A percentile compares a stretch with the other conserved stretches of the same genome.
Conservation (phyloP, 2,888 invertebrate species). For the Scaptomyza caliginosa region DNA sequence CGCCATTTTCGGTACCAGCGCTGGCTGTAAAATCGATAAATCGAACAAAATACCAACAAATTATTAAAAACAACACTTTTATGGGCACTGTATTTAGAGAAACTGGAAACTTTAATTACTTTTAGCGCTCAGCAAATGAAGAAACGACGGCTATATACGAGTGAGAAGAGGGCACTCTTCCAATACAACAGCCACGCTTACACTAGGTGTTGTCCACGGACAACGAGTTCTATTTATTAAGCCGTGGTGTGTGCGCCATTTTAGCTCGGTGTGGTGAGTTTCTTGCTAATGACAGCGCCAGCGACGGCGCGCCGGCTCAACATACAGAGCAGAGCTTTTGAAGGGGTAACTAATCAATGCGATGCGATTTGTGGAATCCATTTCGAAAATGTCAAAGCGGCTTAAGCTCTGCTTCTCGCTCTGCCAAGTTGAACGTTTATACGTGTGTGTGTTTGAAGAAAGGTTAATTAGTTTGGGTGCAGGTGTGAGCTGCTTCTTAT, state of each 20-base stretch:
- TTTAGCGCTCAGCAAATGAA: conserved; percentile 52
- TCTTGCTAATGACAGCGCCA: conserved; percentile 24
- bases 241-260: conserved; percentile 74
- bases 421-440: conserved; percentile 8
- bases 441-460: conserved; percentile 54
- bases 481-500: conserved; percentile 49
- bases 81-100: conserved; percentile 23
- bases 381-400: conserved; percentile 66
- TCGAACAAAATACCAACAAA: conserved; percentile 35
- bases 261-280: conserved; percentile 77
- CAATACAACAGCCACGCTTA: conserved; percentile 84
- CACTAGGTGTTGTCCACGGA: conserved; percentile 84
- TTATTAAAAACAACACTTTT: conserved; percentile 49
- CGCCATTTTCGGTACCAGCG: conserved; percentile 81
- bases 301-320: conserved; percentile 43
- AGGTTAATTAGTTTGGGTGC: conserved; percentile 68
- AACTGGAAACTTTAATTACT: conserved; percentile 39
- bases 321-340: conserved; percentile 49
- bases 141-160: conserved; percentile 65
- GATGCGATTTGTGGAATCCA: conserved; percentile 59
- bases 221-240: conserved; percentile 85
- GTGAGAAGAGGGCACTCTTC: conserved; percentile 79
- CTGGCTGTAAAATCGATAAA: conserved; percentile 65
- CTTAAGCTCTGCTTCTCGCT: conserved; percentile 19
- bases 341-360: conserved; percentile 45